Evolutionary conservation across 1,140 invertebrate species (phyloP).

Genomic region (Helicoverpa armigera): DNA sequence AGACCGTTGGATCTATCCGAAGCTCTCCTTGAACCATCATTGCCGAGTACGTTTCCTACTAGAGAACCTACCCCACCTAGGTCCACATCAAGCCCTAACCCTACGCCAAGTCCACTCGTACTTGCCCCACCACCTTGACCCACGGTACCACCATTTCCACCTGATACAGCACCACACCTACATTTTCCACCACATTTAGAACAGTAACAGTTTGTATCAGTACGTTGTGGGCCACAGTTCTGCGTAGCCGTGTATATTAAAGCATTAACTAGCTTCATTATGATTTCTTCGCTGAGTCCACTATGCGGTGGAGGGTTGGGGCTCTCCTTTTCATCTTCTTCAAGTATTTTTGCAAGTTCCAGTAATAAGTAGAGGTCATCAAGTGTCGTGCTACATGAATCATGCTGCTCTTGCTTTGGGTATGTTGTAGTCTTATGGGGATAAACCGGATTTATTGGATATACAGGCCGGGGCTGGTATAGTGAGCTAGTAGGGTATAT

Average conservation of each 20-base stretch:
- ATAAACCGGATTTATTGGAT: too few relatives aligned
- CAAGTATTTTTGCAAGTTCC: constrained; percentile 52
- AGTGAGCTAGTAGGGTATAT: neutral
- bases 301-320: neutral
- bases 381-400: constrained; percentile 43
- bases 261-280: constrained; percentile 74
- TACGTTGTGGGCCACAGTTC: constrained; percentile 31
- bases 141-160: constrained; percentile 31
- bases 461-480: neutral
- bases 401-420: neutral
- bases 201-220: neutral
- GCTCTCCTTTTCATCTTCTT: constrained; percentile 52
- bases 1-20: too few relatives aligned
- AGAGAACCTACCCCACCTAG: constrained; percentile 26
- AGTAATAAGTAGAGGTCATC: constrained; percentile 45
- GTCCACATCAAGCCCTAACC: constrained; percentile 42
- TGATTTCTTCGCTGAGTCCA: constrained; percentile 65
- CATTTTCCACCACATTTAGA: neutral
- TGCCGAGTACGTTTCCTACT: too few relatives aligned
- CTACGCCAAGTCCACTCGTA: constrained; percentile 18
- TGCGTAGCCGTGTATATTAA: constrained; percentile 66
- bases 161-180: neutral
- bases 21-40: too few relatives aligned
- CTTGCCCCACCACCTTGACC: constrained; percentile 39
- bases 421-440: too few relatives aligned